Evolutionary conservation across 2,113 vertebrate species (phyloP), one percentile per base, ranked within the genome.

Genomic region (Phocoena sinus): DNA sequence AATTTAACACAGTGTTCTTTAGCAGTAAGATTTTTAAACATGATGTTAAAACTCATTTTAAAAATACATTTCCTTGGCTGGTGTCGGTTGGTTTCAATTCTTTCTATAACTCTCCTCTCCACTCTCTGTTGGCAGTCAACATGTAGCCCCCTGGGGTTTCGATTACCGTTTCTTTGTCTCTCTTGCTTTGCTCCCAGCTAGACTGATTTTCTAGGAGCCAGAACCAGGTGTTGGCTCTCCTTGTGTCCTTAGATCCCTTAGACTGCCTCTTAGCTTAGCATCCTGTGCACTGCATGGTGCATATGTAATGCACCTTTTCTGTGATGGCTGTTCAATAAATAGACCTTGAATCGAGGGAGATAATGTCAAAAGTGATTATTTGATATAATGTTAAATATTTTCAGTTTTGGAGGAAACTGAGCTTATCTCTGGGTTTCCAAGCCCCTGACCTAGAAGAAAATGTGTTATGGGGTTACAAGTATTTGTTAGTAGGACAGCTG

Each of bases 31-130:
- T 63, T 77, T 76, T 93, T 88, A 96, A 89, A 84, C 23, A 28
- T 70, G 20, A 36, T 71, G 73, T 73, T 89, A 80, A 87, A 79
- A 92, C 60, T 94, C 60, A 65, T 83, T 94, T 97, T 12, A 92
- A 87, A 80, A 86, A 56, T 96, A 74, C 33, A 33, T 97, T 96
- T 95, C 65, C 83, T 87, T 36, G 60, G 10, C 87, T 87, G 31
- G 18, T 70, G 2, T 77, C 2, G 1, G 33, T 70, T 68, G 53
- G 25, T 89, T 96, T 95, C 8, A 1, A 2, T 91, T 93, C 92
- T 81, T 60, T 26, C 31, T 65, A 10, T 33, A 41, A 31, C 74
- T 86, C 41, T 86, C 38, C 41, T 38, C 36, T 70, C 17, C 12
- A 8, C 68, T 67, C 68, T 79, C 10, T 70, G 3, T n/a, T 90